Evolutionary conservation across 1,140 invertebrate species (phyloP), one percentile per base, ranked within the genome.

Genomic region (Papilio polytes): DNA sequence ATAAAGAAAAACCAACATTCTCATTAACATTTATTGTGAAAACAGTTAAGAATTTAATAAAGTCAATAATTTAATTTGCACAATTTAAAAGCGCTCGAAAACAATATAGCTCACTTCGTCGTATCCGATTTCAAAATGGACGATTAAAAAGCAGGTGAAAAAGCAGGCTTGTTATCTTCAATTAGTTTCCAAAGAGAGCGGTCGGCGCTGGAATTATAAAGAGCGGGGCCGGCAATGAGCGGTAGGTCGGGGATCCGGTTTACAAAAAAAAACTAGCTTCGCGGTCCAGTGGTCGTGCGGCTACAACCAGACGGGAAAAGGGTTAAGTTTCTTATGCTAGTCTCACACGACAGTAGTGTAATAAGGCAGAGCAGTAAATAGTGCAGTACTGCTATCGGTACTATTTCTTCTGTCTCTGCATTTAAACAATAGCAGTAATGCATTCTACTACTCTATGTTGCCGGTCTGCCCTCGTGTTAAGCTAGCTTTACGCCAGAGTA

Each of bases 151-250:
- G 63, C 63, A 66, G 80, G 81, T 83, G 84, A 85, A 90, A 89
- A 91, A 92, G 87, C 85, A 88, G 88, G 84, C 84, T 89, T 90
- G 89, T 92, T 94, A 90, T 91, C 87, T 92, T 92, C 89, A 90
- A 93, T 93, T 92, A 91, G 85, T 92, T 92, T 90, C 84, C 86
- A 86, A 89, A 90, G 87, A 87, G 85, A 86, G 85, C 81, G 87
- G 80, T 81, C 85, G 85, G 84, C 63, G 85, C 84, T 85, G 86
- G 89, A 87, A 87, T 89, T 87, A 88, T 92, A 90, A 90, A 88
- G 87, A 88, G 82, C 84, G 83, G 84, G 83, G 84, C 79, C 80
- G 83, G 81, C 66, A 80, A 84, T 81, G 74, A 85, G 82, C 82
- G 82, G 81, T 81, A 81, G 82, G 80, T 84, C 83, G 84, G 86